Conservation (phyloP, 2,113 vertebrate species). For the Bubalus kerabau region DNA sequence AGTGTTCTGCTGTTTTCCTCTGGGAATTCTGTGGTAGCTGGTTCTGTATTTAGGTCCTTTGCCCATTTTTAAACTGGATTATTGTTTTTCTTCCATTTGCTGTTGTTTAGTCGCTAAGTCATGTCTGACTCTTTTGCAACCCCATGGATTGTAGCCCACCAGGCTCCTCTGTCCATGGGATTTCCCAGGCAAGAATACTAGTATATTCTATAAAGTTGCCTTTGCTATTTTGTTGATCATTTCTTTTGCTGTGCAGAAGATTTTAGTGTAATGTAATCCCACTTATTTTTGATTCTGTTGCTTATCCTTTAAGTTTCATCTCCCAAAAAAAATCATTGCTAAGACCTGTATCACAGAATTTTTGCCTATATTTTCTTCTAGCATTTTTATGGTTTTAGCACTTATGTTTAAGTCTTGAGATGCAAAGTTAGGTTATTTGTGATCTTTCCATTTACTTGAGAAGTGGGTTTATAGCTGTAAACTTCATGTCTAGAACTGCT, state of each 20-base stretch:
- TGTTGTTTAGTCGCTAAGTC: neutral
- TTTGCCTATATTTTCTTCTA: neutral
- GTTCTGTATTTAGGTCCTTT: neutral
- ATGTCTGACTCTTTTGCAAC: neutral
- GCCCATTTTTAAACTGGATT: neutral
- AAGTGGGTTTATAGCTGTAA: neutral
- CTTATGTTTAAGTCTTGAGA: neutral
- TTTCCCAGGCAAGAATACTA: neutral
- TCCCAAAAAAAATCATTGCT: neutral
- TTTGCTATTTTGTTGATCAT: neutral
- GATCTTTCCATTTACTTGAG: neutral
- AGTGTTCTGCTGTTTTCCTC: neutral
- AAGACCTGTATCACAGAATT: neutral
- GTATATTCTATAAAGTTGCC: neutral
- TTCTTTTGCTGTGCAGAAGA: neutral
- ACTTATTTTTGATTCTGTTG: neutral
- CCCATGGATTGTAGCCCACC: neutral
- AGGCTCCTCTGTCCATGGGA: neutral
- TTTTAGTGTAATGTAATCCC: neutral
- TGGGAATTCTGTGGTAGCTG: neutral
- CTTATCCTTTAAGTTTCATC: neutral
- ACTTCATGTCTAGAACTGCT: neutral
- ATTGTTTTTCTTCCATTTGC: neutral
- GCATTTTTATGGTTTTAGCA: neutral
- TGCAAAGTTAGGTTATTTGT: neutral